These are phyloP conservation scores for Drosophila miranda DNA, from an alignment of 1,140 invertebrate genomes.

Conservation along the genomic window DNA sequence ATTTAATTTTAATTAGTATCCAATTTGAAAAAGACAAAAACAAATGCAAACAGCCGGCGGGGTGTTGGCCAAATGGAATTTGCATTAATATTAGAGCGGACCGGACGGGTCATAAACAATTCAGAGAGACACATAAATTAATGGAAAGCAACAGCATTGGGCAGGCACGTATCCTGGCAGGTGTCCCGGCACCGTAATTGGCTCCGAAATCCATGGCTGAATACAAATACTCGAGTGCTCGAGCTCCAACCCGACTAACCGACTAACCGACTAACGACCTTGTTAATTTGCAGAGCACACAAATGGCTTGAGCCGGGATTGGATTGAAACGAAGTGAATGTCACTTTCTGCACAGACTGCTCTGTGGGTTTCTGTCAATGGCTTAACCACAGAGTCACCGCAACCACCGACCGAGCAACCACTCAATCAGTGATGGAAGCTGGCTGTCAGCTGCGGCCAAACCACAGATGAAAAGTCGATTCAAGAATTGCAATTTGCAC, in stretches of 20 bases:
- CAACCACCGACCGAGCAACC: constrained; percentile 1
- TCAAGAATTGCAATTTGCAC: constrained; percentile 28
- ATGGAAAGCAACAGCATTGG: constrained; percentile 9
- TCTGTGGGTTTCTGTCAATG: constrained; percentile 3
- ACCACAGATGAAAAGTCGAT: constrained; percentile 32
- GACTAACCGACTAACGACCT: constrained; percentile 5
- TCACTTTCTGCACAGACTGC: not conserved
- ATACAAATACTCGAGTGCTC: not conserved
- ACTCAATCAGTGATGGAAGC: constrained; percentile 44
- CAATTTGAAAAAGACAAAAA: constrained; percentile 10
- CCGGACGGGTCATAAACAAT: constrained; percentile 19
- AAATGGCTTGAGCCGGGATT: too few species aligned
- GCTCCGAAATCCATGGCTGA: not conserved
- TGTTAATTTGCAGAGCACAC: not conserved
- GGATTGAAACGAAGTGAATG: not conserved
- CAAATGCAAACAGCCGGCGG: constrained; percentile 17
- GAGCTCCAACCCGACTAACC: too few species aligned
- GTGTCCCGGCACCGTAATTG: constrained; percentile 15
- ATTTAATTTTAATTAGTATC: constrained; percentile 26
- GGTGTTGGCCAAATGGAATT: constrained; percentile 21
- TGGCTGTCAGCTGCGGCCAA: constrained; percentile 30
- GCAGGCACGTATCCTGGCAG: constrained; percentile 10
- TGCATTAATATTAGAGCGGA: constrained; percentile 34
- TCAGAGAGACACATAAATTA: constrained; percentile 15
- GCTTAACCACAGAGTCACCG: constrained; percentile 16